These are phyloP conservation scores for Sorex maritimensis DNA, from an alignment of 2,797 vertebrate species.

Conservation along the genomic window DNA sequence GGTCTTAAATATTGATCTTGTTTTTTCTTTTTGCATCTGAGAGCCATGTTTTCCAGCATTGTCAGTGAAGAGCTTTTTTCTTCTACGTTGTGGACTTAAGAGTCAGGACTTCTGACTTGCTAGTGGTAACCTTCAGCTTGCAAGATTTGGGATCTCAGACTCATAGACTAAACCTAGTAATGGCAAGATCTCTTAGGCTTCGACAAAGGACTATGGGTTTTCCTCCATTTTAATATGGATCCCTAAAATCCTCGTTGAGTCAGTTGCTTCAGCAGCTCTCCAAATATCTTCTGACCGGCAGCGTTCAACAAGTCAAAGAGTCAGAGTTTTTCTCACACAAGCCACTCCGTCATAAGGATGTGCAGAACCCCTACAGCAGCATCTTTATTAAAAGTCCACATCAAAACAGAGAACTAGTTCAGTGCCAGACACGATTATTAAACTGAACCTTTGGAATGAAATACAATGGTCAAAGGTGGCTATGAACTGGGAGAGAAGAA, in stretches of 20 bases:
- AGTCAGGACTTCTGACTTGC: background rate
- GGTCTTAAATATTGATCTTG: too few relatives aligned
- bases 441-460: too few relatives aligned
- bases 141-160: background rate
- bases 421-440: too few relatives aligned
- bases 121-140: background rate
- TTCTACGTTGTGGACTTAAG: background rate
- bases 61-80: too few relatives aligned
- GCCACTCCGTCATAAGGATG: background rate
- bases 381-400: too few relatives aligned
- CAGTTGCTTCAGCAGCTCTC: background rate
- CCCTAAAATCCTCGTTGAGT: background rate
- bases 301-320: background rate
- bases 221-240: background rate
- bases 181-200: background rate
- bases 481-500: too few relatives aligned
- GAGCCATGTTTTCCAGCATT: background rate
- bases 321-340: background rate
- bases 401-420: too few relatives aligned
- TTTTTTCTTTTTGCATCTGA: too few relatives aligned
- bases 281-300: background rate
- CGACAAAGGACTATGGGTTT: background rate
- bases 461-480: too few relatives aligned
- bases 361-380: background rate
- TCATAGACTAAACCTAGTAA: background rate